A percentile compares a stretch with the other conserved stretches of the same genome.
phyloP scores from a whole-genome alignment of 2,113 vertebrate genomes.

The Neogobius melanostomus region DNA sequence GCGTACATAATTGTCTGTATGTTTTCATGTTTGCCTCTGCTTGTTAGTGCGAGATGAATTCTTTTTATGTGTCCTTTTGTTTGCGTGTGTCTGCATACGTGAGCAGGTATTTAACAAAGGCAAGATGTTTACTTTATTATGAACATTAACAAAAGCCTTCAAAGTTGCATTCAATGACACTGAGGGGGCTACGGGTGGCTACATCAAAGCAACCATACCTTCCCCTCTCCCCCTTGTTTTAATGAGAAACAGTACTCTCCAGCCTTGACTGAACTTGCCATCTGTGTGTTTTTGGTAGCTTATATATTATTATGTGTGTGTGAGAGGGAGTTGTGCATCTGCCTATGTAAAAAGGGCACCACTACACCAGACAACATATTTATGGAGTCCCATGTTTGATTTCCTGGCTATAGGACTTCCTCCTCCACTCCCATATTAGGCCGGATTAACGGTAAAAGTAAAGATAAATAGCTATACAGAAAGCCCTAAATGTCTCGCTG shows the following conservation, averaged over 20 bases:
- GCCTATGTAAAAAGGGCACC: conserved; percentile 59
- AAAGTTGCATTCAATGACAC: conserved; percentile 77
- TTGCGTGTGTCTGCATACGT: background rate
- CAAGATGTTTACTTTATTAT: conserved; percentile 79
- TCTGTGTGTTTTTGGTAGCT: conserved; percentile 64
- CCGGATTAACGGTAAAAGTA: conserved; percentile 59
- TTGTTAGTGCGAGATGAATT: conserved; percentile 32
- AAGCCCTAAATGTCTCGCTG: conserved; percentile 47
- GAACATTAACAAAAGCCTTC: conserved; percentile 73
- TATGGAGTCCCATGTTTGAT: conserved; percentile 68
- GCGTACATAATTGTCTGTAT: conserved; percentile 35
- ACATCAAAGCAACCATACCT: conserved; percentile 79
- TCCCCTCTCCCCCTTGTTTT: conserved; percentile 66
- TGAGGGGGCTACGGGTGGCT: conserved; percentile 76
- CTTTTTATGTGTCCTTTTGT: conserved; percentile 50
- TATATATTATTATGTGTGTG: conserved; percentile 41
- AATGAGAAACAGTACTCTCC: conserved; percentile 81
- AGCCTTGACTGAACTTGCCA: conserved; percentile 78
- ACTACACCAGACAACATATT: conserved; percentile 60
- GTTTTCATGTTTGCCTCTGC: conserved; percentile 50
- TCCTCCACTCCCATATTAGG: conserved; percentile 28
- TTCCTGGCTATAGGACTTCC: conserved; percentile 34
- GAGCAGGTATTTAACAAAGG: conserved; percentile 74
- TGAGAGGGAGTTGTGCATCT: conserved; percentile 39
- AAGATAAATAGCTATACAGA: conserved; percentile 61